phyloP scores from a whole-genome alignment of 2,113 vertebrate species.

The Lichenostomus cassidix region DNA sequence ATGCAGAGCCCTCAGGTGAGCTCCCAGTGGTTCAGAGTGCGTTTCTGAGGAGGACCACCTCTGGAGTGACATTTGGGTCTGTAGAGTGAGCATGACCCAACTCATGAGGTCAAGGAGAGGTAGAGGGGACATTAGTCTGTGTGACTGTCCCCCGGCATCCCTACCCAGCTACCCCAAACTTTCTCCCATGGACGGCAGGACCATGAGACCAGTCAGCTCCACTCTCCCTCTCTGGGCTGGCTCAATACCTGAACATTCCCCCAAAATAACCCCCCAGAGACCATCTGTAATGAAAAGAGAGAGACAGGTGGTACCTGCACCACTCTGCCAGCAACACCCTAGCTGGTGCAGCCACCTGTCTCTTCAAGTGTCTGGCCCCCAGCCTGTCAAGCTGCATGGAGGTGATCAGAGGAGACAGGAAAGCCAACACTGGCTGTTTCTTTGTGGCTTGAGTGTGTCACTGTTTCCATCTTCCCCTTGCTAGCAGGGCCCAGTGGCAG shows the following conservation, averaged over 20 bases:
- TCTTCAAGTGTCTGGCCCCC: background rate
- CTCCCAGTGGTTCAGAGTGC: background rate
- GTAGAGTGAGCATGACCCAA: background rate
- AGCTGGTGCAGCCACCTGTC: rapidly evolving
- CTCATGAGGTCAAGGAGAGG: rapidly evolving
- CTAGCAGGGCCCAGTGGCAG: background rate
- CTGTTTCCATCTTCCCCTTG: background rate
- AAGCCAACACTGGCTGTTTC: background rate
- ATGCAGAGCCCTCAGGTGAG: background rate
- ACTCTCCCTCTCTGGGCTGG: background rate
- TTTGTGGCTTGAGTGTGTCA: rapidly evolving
- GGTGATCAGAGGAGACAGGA: background rate
- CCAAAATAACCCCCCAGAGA: background rate
- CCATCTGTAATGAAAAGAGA: background rate
- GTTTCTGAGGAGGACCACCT: background rate
- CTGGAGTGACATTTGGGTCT: background rate
- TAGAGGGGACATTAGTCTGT: background rate
- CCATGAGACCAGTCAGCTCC: background rate
- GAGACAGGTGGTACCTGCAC: background rate
- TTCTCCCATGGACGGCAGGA: background rate
- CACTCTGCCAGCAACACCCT: rapidly evolving
- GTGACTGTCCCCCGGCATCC: background rate
- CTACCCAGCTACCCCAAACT: background rate
- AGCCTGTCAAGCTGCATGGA: background rate
- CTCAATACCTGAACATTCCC: background rate